Evolutionary conservation across 2,113 vertebrate genomes (phyloP).

Genomic region (Polyodon spathula): DNA sequence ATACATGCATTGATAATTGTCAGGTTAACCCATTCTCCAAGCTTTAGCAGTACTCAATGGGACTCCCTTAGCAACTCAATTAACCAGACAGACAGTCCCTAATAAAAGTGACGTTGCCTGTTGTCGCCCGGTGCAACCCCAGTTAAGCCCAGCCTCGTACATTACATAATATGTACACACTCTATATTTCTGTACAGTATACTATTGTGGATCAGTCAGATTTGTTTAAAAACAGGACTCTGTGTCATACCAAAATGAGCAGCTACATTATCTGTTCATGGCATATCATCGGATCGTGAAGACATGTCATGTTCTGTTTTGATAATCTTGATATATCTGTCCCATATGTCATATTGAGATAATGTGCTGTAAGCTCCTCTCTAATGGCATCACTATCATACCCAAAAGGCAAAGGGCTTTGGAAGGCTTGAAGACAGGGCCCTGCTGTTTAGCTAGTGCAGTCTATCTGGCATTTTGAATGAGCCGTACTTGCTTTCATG

Average conservation of each 20-base stretch:
- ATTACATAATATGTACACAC: no score
- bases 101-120: no score
- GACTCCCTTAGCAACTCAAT: no score
- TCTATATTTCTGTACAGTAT: no score
- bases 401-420: conserved; percentile 9
- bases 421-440: neutral
- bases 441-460: neutral
- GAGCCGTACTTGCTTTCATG: neutral
- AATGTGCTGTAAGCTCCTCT: neutral
- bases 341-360: neutral
- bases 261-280: neutral
- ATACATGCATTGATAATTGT: no score
- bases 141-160: no score
- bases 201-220: neutral
- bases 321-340: neutral
- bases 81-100: no score
- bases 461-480: no score
- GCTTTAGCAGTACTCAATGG: no score
- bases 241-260: neutral
- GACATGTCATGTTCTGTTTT: neutral
- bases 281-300: neutral
- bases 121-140: no score
- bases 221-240: no score
- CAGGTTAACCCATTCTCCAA: no score
- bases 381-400: conserved; percentile 1